These are phyloP conservation scores for Diaphora mendica DNA, from an alignment of 2,888 invertebrate species.

Conservation along the genomic window DNA sequence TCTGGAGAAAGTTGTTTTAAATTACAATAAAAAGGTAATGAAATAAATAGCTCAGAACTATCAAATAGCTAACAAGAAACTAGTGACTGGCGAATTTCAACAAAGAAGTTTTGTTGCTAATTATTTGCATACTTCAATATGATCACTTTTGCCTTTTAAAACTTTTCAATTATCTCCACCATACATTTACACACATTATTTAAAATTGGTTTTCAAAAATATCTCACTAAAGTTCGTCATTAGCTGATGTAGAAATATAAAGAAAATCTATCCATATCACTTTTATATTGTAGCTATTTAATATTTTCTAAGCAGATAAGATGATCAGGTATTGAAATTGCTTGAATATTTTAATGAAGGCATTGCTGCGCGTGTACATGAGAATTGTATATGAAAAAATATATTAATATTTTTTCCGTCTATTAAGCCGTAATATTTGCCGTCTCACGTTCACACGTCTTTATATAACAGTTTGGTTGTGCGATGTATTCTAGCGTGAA, in stretches of 20 bases:
- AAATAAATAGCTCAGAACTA: not conserved
- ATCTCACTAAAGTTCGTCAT: no score
- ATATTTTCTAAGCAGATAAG: no score
- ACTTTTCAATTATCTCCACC: not conserved
- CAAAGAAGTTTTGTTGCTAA: not conserved
- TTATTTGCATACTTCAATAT: not conserved
- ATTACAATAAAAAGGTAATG: not conserved
- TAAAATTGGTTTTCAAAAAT: no score
- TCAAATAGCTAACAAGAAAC: not conserved
- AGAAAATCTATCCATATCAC: no score
- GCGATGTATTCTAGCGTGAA: not conserved
- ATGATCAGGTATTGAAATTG: no score
- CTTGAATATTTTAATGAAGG: no score
- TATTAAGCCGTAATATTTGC: no score
- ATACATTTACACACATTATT: not conserved
- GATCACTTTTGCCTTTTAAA: not conserved
- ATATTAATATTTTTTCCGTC: no score
- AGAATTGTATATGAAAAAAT: no score
- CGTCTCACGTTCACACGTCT: not conserved
- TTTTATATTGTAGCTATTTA: no score
- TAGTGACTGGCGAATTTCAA: not conserved
- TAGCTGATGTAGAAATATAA: no score
- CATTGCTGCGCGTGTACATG: no score
- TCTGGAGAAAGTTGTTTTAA: not conserved
- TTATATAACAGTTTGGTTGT: not conserved